Evolutionary conservation across 2,797 vertebrate genomes (phyloP), one percentile per base, ranked within the genome.

Genomic region (Falco columbarius): DNA sequence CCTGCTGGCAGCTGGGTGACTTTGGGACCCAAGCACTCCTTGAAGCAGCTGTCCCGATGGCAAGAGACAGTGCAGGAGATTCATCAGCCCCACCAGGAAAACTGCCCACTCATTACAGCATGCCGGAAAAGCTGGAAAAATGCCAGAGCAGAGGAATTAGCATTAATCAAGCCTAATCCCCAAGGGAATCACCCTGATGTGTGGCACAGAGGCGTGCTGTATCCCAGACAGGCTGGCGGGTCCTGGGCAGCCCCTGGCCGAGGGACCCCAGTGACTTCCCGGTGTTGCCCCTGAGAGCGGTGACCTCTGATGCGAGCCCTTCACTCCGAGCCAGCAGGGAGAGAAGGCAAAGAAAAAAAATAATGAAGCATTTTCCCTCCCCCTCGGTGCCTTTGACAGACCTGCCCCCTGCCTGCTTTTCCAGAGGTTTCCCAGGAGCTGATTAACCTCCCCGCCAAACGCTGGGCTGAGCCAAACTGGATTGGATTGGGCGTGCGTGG

Each of bases 111-210:
- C 77, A 17, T 83, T 93, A 52, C 93, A 87, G 74, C 38, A n/a
- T 0, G 5, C 73, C 4, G 1, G 40, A 63, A 26, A 32, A 54
- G 91, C 90, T 93, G 93, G 59, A 77, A 86, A 90, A 88, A 80
- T 5, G 12, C 61, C 3, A 29, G 58, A 55, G 86, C 66, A 66
- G 70, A 93, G 63, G 87, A 95, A 96, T 95, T 95, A 95, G 49
- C 61, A 52, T 94, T 82, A 95, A 95, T 94, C 68, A 90, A 82
- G 71, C 65, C 58, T 95, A 96, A 97, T 95, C 89, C 76, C 71
- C 3, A 0, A 27, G 79, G 94, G 63, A 84, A 81, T 32, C 3
- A 1, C 66, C 80, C 67, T 6, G 0, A 7, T 32, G 86, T 30
- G 67, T 40, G 81, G 75, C 36, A 10, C 58, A 30, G 0, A 15